Evolutionary conservation across 2,797 vertebrate genomes (phyloP).

Genomic region (Heliangelus exortis): DNA sequence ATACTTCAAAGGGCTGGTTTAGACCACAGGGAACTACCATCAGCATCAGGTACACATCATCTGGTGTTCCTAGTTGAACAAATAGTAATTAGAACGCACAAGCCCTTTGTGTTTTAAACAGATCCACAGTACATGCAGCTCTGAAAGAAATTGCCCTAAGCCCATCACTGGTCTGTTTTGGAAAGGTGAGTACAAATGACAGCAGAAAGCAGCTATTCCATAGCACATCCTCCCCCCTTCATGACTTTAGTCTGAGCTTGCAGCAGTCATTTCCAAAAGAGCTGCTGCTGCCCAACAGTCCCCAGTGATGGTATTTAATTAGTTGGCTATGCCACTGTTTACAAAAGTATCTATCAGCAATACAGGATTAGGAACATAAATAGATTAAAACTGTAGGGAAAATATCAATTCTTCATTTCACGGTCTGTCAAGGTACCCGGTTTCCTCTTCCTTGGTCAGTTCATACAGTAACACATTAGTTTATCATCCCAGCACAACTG

Average conservation of each 20-base stretch:
- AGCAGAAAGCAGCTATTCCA: background rate
- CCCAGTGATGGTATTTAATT: background rate
- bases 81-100: accelerated
- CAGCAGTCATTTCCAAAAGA: background rate
- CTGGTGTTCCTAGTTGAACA: background rate
- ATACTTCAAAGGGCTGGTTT: accelerated
- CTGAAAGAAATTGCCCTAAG: background rate
- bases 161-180: background rate
- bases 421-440: background rate
- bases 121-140: background rate
- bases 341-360: background rate
- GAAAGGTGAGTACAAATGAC: background rate
- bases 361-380: conserved; percentile 25
- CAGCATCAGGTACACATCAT: background rate
- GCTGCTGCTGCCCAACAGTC: background rate
- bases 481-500: conserved; percentile 38
- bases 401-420: conserved; percentile 6
- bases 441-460: conserved; percentile 24
- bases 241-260: background rate
- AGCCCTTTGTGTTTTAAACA: background rate
- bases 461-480: conserved; percentile 12
- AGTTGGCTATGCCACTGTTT: background rate
- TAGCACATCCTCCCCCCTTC: background rate
- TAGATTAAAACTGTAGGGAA: background rate
- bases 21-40: background rate